Base-by-base conservation (phyloP, 2,888 invertebrate genomes). In the Lucinisca nassula region DNA sequence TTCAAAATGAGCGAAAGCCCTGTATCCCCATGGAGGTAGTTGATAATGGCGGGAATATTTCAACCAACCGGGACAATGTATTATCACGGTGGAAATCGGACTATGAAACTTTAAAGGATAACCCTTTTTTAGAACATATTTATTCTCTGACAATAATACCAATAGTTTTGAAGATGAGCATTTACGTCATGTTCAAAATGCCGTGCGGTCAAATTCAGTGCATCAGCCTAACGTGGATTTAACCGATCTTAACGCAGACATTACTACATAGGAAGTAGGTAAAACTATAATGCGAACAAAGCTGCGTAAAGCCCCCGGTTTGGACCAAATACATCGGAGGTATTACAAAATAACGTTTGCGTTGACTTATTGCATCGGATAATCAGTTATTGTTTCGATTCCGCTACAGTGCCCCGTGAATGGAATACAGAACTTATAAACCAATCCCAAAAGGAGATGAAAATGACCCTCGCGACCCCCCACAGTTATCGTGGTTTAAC, bases 21-120 rank as follows among this genome's bases (percentile, higher is more conserved):
- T 30, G 24, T 8, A 82, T 82, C n/a, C 82, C 72, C 1, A 67
- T 76, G 37, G 82, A 82, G 55, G 72, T 82, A 37, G 35, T 51
- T 0, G 77, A 72, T 17, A 49, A 70, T 10, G 35, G 77, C 49
- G 77, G 77, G 24, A 17, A 77, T 0, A 14, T 70, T 4, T 27
- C 76, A 2, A 70, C 21, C 10, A 17, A 72, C 55, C 14, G 10
- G 3, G 49, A 67, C 14, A 30, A 10, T n/a, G 77, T 72, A 17
- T 58, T 81, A 37, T 17, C 51, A 8, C 30, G 14, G 6, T 79
- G 72, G 72, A 70, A 55, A 79, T 35, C 61, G 61, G 61, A 61
- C 61, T 61, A 61, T n/a, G 12, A n/a, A n/a, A 61, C 8, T n/a
- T n/a, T n/a, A n/a, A n/a, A n/a, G n/a, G n/a, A n/a, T n/a, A n/a